Base-by-base conservation (phyloP, 2,888 invertebrate species). In the Spilosoma lubricipeda region DNA sequence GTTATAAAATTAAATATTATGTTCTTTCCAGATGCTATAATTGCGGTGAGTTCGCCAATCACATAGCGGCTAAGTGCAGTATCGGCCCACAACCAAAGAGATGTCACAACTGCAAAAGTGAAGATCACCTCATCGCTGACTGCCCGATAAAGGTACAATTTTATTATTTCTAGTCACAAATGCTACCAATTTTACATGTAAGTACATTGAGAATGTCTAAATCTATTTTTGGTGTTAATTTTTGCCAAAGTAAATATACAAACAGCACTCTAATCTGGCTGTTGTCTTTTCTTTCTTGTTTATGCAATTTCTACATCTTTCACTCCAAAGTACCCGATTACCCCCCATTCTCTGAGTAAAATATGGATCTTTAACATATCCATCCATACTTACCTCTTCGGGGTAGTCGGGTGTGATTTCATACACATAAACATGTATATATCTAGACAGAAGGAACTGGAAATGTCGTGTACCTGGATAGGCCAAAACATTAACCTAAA, bases 1-100 rank as follows among this genome's bases (percentile, higher is more conserved):
- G 36, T 69, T 56, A 52, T 69, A 56, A 52, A 69, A 56, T 56
- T 9, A 52, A 42, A 20, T 45, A 30, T 30, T 70, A 15, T 81
- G 48, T 74, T 78, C n/a, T 76, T 93, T 93, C 68, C 91, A 98
- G 98, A 90, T 99, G 99, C 95, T 99, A 98, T 93, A 99, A 99
- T 92, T 99, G 99, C 89, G 98, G 99, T 8, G 98, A 98, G 92
- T 98, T 98, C 90, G 98, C 98, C 70, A 98, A 98, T 93, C 99
- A 99, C 94, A 97, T 99, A 89, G 99, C 99, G 52, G 98, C 98
- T 56, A 98, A 98, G 91, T 99, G 99, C 93, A 97, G 97, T 80
- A 96, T 98, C 90, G 98, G 98, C 23, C 98, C 98, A 71, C 98
- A 98, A 94, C 98, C 98, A 86, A 99, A 99, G 95, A 96, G 98